phyloP scores from a whole-genome alignment of 2,797 vertebrate genomes.

The Cheracebus regulus region DNA sequence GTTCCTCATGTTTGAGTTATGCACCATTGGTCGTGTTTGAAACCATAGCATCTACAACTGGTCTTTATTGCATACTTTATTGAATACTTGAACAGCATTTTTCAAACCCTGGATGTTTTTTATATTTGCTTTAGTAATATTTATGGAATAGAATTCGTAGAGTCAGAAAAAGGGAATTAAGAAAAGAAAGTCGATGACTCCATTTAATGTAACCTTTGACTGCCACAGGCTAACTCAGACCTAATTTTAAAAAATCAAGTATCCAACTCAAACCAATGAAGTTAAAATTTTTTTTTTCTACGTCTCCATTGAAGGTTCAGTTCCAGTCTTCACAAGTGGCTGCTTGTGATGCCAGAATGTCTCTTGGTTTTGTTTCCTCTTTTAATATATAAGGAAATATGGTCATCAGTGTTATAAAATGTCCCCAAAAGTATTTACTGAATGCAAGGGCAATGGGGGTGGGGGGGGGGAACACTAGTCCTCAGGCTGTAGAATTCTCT shows the following conservation, averaged over 20 bases:
- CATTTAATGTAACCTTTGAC: slow-evolving; percentile 48
- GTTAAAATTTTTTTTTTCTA: background rate
- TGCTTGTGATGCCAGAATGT: background rate
- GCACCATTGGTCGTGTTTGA: background rate
- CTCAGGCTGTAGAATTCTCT: background rate
- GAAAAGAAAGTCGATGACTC: background rate
- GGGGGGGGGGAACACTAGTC: too few relatives aligned
- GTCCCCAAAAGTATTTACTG: background rate
- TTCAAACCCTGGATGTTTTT: slow-evolving; percentile 47
- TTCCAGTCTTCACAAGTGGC: background rate
- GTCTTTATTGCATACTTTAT: slow-evolving; percentile 51
- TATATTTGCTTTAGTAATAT: slow-evolving; percentile 49
- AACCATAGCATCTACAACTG: background rate
- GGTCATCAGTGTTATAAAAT: background rate
- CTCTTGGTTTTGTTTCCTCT: background rate
- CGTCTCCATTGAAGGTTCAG: slow-evolving; percentile 2
- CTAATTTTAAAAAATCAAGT: background rate
- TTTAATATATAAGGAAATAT: background rate
- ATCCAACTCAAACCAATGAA: slow-evolving; percentile 36
- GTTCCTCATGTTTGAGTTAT: slow-evolving; percentile 7
- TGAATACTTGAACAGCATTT: slow-evolving; percentile 38
- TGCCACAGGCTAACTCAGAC: slow-evolving; percentile 30
- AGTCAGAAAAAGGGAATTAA: background rate
- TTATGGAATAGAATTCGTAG: slow-evolving; percentile 46
- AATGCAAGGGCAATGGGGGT: background rate